A percentile compares a stretch with the other conserved stretches of the same genome.
phyloP scores from a whole-genome alignment of 2,113 vertebrate genomes.

The Brevimyrus niger region DNA sequence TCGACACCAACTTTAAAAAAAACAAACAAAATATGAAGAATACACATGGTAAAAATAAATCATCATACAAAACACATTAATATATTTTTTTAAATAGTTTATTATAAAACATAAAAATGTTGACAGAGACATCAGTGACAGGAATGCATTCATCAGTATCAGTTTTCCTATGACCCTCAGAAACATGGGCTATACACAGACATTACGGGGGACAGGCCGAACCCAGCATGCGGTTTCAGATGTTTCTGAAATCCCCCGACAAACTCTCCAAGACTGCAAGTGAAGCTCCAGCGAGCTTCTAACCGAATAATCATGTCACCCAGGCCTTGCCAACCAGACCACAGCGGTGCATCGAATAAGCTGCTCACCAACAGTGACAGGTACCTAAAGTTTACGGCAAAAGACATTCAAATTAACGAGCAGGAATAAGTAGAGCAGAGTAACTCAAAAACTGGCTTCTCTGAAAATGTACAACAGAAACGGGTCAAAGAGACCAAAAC shows the following conservation, averaged over 20 bases:
- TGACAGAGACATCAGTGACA: neutral
- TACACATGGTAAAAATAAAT: neutral
- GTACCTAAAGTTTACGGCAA: neutral
- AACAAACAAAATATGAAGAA: neutral
- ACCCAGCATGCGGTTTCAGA: neutral
- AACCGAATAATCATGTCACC: neutral
- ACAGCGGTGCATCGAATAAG: neutral
- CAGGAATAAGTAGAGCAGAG: neutral
- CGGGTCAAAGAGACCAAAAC: neutral
- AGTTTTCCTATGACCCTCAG: neutral
- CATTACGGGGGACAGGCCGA: neutral
- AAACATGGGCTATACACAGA: neutral
- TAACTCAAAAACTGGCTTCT: neutral
- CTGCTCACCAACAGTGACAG: neutral
- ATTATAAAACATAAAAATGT: constrained; percentile 12
- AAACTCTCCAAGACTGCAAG: neutral
- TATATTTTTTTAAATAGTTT: neutral
- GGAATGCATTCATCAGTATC: neutral
- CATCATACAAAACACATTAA: neutral
- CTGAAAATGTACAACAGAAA: neutral
- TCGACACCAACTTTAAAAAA: neutral
- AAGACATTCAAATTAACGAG: neutral
- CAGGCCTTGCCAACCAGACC: neutral
- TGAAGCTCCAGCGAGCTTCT: neutral
- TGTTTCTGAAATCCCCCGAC: neutral